Base-by-base conservation (phyloP, 1,140 invertebrate genomes). In the Triops longicaudatus region DNA sequence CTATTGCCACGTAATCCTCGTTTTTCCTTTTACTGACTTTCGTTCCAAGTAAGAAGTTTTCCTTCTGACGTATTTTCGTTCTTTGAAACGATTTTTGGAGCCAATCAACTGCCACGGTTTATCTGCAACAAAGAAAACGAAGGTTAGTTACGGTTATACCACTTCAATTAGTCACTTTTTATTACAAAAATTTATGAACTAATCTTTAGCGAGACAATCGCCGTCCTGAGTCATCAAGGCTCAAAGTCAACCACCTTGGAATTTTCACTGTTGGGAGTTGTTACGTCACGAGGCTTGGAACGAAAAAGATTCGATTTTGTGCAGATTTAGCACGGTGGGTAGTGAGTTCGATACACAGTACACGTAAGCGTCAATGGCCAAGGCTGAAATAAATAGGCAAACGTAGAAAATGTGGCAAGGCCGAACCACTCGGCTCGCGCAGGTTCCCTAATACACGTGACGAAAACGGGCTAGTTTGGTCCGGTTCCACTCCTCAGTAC, bases 401-500 rank as follows among this genome's bases (percentile, higher is more conserved):
- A 63, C 50, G 22, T n/a, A 63, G n/a, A n/a, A 63, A 22, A n/a
- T 22, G 14, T 63, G 17, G 14, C 50, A 63, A 22, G 50, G 11
- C 10, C 50, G 6, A 63, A 63, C 50, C 1, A 17, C 14, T 14
- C 6, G 22, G 22, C 50, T 63, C 22, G 50, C 50, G 50, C 50
- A 63, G 50, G 50, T 63, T 12, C 50, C 14, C 50, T 63, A 63
- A 22, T 63, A 63, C 50, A 63, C 50, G 50, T 63, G 50, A 63
- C 50, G 50, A 63, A 63, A 63, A 63, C 50, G 50, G 17, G 50
- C 50, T 63, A 63, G 14, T 63, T 22, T 63, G 17, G 50, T 63
- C 50, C 50, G 22, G 50, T 63, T 63, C 50, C 50, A 63, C 50
- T 63, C 50, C 50, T 63, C 22, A n/a, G n/a, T n/a, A n/a, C n/a